These are phyloP conservation scores for Ophioderma brevispina DNA, from an alignment of 35 echinoderm and acorn worm species.

Conservation along the genomic window DNA sequence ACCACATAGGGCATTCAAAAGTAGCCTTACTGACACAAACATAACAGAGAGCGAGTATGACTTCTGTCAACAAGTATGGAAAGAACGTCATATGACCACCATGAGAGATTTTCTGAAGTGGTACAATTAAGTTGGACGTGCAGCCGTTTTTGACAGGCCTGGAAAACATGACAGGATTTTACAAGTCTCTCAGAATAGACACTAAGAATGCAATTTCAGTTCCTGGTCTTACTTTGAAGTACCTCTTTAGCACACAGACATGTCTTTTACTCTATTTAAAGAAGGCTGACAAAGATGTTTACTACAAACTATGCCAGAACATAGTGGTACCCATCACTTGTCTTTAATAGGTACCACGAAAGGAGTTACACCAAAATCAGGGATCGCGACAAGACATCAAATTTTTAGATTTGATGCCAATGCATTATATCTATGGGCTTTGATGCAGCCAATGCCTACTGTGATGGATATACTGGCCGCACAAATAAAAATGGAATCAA, in stretches of 20 bases:
- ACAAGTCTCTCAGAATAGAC: background rate
- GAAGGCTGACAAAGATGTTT: conserved; percentile 51
- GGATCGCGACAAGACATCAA: no score
- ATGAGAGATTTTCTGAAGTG: conserved; percentile 43
- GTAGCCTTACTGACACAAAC: conserved; percentile 18
- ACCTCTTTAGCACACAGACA: conserved; percentile 24
- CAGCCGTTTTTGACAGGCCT: conserved; percentile 19
- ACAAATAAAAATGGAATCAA: no score
- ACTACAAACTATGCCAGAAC: conserved; percentile 40
- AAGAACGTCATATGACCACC: conserved; percentile 19
- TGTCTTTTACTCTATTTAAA: conserved; percentile 28
- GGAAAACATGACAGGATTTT: conserved; percentile 24
- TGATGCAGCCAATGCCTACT: no score
- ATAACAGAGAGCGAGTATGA: conserved; percentile 12
- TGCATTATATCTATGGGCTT: no score
- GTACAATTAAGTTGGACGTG: conserved; percentile 31
- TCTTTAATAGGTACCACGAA: conserved; percentile 16
- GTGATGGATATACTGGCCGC: no score
- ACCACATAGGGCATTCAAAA: conserved; percentile 11
- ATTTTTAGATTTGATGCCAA: no score
- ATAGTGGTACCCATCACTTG: conserved; percentile 28
- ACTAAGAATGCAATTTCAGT: conserved; percentile 57
- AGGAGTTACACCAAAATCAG: background rate
- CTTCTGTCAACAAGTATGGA: conserved; percentile 41
- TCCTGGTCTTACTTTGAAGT: conserved; percentile 42